A percentile compares a stretch with the other conserved stretches of the same genome.
phyloP scores from a whole-genome alignment of 1,140 invertebrate genomes.

The Eulimnadia texana region DNA sequence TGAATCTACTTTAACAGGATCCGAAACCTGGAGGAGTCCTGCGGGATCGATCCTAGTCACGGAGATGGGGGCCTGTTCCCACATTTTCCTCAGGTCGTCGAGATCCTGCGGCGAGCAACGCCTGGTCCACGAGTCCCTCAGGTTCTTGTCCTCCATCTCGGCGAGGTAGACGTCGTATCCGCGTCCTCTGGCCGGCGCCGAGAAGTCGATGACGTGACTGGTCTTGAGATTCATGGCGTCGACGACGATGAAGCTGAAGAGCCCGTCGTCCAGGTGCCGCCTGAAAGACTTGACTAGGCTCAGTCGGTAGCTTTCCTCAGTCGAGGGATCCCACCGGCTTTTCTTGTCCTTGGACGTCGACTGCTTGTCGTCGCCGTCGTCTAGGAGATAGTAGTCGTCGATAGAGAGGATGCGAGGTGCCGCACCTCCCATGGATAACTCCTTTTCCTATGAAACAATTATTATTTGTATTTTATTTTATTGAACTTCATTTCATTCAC shows the following conservation, averaged over 20 bases:
- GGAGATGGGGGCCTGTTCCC: neutral
- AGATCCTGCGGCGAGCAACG: neutral
- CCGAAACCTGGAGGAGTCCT: neutral
- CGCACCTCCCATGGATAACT: conserved; percentile 55
- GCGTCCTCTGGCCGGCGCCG: neutral
- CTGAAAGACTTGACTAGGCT: conserved; percentile 82
- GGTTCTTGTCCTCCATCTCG: conserved; percentile 21
- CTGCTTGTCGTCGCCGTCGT: conserved; percentile 70
- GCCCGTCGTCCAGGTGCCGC: conserved; percentile 78
- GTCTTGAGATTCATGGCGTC: conserved; percentile 74
- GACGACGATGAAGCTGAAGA: conserved; percentile 83
- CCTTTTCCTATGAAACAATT: conserved; percentile 44
- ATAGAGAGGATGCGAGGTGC: conserved; percentile 78
- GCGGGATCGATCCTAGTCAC: neutral
- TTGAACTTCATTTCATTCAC: neutral
- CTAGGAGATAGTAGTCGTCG: conserved; percentile 88
- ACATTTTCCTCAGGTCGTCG: neutral
- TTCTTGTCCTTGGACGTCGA: conserved; percentile 90
- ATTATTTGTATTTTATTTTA: neutral
- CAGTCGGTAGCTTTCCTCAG: conserved; percentile 63
- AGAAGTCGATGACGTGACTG: conserved; percentile 29
- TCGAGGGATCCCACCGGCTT: conserved; percentile 31
- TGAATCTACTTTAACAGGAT: neutral
- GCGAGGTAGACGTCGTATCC: conserved; percentile 14
- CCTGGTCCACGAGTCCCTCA: neutral